Base-by-base conservation (phyloP, 2,888 invertebrate species). In the Patella pellucida region DNA sequence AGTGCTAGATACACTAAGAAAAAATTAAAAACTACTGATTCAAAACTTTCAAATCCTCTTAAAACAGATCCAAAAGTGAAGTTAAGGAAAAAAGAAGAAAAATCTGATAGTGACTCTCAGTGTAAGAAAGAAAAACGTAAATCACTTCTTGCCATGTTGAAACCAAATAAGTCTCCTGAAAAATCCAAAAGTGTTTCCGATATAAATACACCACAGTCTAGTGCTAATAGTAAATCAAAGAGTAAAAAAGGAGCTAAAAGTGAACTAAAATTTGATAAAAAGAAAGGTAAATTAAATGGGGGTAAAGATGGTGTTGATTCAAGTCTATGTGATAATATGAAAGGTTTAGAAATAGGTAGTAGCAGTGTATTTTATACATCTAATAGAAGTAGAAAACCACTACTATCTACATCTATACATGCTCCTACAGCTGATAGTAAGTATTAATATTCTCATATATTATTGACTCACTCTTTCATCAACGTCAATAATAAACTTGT, bases 351-450 rank as follows among this genome's bases (percentile, higher is more conserved):
- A 75, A 85, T 86, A 54, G 83, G 85, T 56, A 11, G 19, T 5
- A 62, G 62, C 23, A 80, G 85, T 52, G 80, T 87, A 69, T 87
- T 86, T 76, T n/a, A n/a, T n/a, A 74, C 81, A 2, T 70, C 76
- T 50, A 71, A 68, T 19, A 79, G 69, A 67, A 51, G 50, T 15
- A 31, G 72, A 16, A 72, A 73, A 69, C 76, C 62, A 62, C 69
- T 41, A 9, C 23, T 62, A 62, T 62, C 62, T 12, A 23, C 62
- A 12, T 23, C 62, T 23, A 62, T 62, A 77, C 81, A 68, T 72
- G 79, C 77, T 67, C 89, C 90, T 14, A 89, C 87, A 82, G 90
- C 90, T 72, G 87, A 88, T 75, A 86, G 90, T 90, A 84, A 82
- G 86, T 84, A 50, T 31, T 71, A 3, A 56, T 19, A 62, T n/a